Percentiles rank a stretch among this genome's conserved stretches.
These are phyloP conservation scores for Lutraria lutraria DNA, from an alignment of 2,888 invertebrate genomes.

Conservation along the genomic window DNA sequence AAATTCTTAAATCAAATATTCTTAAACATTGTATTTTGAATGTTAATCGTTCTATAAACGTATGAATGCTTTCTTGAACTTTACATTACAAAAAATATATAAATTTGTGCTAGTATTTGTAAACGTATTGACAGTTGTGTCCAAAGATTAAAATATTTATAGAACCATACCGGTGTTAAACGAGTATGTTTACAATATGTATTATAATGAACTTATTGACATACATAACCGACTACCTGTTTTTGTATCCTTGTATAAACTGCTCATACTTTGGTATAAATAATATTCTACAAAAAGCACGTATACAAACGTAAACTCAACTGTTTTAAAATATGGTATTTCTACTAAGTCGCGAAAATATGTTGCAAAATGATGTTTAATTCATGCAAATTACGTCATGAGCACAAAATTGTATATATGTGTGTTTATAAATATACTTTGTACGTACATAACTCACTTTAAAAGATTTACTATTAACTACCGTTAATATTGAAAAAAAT, in stretches of 20 bases:
- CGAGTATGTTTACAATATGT: background rate
- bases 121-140: conserved; percentile 1
- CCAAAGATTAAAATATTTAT: background rate
- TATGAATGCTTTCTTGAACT: background rate
- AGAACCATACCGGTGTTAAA: background rate
- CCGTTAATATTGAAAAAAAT: too few relatives aligned
- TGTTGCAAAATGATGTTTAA: background rate
- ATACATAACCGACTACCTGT: background rate
- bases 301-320: background rate
- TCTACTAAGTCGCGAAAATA: background rate
- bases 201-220: background rate
- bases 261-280: background rate
- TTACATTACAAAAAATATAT: background rate
- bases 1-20: too few relatives aligned
- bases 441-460: too few relatives aligned
- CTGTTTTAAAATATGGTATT: too few relatives aligned
- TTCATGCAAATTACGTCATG: too few relatives aligned
- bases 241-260: background rate
- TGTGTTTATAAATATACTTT: too few relatives aligned
- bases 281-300: background rate
- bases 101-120: background rate
- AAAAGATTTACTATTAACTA: too few relatives aligned
- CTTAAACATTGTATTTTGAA: background rate
- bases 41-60: background rate
- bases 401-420: too few relatives aligned